Evolutionary conservation across 2,888 invertebrate species (phyloP).

Genomic region (Erpobdella octoculata): DNA sequence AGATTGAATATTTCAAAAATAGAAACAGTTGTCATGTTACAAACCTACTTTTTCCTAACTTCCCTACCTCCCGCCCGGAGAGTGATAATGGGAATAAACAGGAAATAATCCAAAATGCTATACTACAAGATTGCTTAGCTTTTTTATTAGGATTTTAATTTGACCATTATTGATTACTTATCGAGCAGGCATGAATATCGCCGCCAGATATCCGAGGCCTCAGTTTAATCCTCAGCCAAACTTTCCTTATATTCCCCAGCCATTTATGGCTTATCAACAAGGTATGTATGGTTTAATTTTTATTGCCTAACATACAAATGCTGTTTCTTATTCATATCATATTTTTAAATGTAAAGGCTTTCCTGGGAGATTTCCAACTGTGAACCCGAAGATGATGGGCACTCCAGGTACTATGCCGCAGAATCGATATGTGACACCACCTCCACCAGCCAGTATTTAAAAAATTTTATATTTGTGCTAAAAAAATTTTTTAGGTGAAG

Average conservation of each 20-base stretch:
- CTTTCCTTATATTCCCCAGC: constrained; percentile 16
- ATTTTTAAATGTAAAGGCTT: not conserved
- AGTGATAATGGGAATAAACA: too few species aligned
- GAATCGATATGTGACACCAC: constrained; percentile 1
- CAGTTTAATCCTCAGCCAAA: constrained; percentile 22
- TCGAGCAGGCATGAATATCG: constrained; percentile 30
- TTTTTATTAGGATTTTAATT: not conserved
- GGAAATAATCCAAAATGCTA: too few species aligned
- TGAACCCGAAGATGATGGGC: constrained; percentile 1
- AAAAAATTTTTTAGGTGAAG: too few species aligned
- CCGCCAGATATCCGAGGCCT: constrained; percentile 12
- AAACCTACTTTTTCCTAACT: too few species aligned
- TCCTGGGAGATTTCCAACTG: constrained; percentile 1
- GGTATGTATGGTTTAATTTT: not conserved
- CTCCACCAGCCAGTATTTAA: not conserved
- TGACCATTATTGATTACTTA: not conserved
- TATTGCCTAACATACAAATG: not conserved
- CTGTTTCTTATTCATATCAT: not conserved
- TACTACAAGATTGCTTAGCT: too few species aligned
- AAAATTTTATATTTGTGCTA: too few species aligned
- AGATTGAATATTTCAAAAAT: too few species aligned
- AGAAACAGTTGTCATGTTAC: too few species aligned
- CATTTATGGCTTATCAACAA: constrained; percentile 21
- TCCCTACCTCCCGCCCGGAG: too few species aligned
- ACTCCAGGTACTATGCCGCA: not conserved